Evolutionary conservation across 1,140 invertebrate species (phyloP), one percentile per base, ranked within the genome.

Genomic region (Trachelipus rathkii): DNA sequence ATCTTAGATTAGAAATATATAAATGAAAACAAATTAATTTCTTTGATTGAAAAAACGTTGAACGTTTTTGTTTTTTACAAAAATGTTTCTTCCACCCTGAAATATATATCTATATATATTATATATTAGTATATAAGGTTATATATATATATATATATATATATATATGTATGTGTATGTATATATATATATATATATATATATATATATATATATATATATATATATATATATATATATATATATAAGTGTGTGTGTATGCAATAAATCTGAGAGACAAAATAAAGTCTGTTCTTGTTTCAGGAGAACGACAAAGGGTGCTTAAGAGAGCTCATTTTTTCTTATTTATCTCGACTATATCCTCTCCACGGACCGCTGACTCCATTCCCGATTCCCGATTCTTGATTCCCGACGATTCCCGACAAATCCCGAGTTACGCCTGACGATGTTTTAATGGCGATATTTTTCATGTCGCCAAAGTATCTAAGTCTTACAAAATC

Each of bases 91-190:
- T n/a, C n/a, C n/a, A n/a, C n/a, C n/a, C n/a, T n/a, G n/a, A n/a
- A n/a, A n/a, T n/a, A 50, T 50, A 50, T 10, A 50, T 50, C 9
- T 10, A 50, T 50, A 15, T 50, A 50, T 50, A 15, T 50, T 50
- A 50, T 50, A 10, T 50, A 50, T 15, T 50, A 50, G 46, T 10
- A n/a, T n/a, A n/a, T n/a, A n/a, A n/a, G n/a, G n/a, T n/a, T n/a
- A n/a, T n/a, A n/a, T n/a, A n/a, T n/a, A 50, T 50, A 50, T 50
- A 60, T 60, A 60, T 60, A 60, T 60, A 60, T 60, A 60, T 60
- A 60, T 60, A 60, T 60, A 60, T 60, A 60, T 60, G 8, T 60
- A 60, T 60, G 8, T 60, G 8, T 60, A 60, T 60, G 8, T 60
- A 60, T 60, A 60, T 60, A 60, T 60, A 60, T 60, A 60, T 60